Conservation (phyloP, 1,140 invertebrate genomes). For the Cydia pomonella region DNA sequence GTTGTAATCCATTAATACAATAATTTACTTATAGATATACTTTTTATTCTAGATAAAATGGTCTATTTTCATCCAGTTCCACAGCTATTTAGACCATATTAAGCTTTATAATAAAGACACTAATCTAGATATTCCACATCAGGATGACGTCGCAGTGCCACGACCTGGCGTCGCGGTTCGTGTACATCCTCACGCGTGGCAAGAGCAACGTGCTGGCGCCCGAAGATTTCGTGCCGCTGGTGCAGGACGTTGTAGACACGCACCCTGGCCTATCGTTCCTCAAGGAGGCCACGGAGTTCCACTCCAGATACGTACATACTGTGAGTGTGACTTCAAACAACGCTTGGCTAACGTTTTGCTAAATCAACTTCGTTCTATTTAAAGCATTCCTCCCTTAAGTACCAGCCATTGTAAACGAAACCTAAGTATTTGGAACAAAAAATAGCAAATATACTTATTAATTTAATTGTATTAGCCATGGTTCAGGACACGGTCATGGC, state of each 20-base stretch:
- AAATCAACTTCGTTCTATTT: background rate
- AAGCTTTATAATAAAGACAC: background rate
- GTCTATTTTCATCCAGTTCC: no score
- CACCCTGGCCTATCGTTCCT: slow-evolving; percentile 98
- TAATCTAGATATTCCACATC: slow-evolving; percentile 38
- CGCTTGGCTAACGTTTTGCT: background rate
- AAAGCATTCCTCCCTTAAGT: background rate
- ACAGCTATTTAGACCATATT: background rate
- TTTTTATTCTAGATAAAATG: no score
- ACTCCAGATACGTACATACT: slow-evolving; percentile 98
- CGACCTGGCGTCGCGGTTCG: slow-evolving; percentile 94
- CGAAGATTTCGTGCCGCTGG: slow-evolving; percentile 95
- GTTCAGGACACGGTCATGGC: no score
- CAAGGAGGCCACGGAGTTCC: slow-evolving; percentile 98
- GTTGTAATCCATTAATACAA: no score
- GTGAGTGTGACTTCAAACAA: slow-evolving; percentile 80
- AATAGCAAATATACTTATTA: no score
- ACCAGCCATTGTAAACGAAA: no score
- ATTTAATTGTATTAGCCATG: no score
- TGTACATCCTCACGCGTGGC: slow-evolving; percentile 90
- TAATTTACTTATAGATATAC: no score
- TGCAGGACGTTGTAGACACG: slow-evolving; percentile 99
- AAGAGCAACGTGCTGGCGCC: slow-evolving; percentile 84
- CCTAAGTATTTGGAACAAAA: no score
- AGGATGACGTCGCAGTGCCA: slow-evolving; percentile 90